Percentiles rank a stretch among this genome's conserved stretches.
phyloP scores from a whole-genome alignment of 2,113 vertebrate genomes.

The Dryoscopus gambensis region DNA sequence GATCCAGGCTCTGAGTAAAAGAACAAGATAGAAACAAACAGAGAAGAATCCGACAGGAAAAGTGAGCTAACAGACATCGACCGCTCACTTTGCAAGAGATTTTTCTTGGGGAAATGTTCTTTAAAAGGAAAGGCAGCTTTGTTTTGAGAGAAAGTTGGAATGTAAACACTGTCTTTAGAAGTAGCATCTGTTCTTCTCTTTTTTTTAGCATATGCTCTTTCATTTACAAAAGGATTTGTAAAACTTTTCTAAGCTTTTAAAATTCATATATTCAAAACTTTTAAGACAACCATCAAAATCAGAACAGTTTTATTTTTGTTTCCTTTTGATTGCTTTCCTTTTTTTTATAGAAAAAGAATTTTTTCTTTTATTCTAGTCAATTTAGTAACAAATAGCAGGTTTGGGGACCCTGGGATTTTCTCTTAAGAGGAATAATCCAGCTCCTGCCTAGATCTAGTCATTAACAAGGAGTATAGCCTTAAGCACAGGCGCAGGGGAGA shows the following conservation, averaged over 20 bases:
- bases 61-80: background rate
- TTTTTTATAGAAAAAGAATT: background rate
- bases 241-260: background rate
- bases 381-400: background rate
- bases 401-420: background rate
- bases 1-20: no score
- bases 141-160: slow-evolving; percentile 9
- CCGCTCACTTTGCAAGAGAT: background rate
- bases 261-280: background rate
- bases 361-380: background rate
- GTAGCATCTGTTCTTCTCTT: background rate
- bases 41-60: background rate
- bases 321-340: background rate
- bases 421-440: background rate
- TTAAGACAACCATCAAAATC: background rate
- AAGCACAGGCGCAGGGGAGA: background rate
- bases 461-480: background rate
- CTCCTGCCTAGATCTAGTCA: background rate
- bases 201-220: background rate
- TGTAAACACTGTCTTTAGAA: background rate
- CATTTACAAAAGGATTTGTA: background rate
- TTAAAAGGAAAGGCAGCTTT: background rate
- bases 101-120: background rate
- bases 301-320: background rate
- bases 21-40: no score